Evolutionary conservation across 1,140 invertebrate species (phyloP).

Genomic region (Paracyclopina nana): DNA sequence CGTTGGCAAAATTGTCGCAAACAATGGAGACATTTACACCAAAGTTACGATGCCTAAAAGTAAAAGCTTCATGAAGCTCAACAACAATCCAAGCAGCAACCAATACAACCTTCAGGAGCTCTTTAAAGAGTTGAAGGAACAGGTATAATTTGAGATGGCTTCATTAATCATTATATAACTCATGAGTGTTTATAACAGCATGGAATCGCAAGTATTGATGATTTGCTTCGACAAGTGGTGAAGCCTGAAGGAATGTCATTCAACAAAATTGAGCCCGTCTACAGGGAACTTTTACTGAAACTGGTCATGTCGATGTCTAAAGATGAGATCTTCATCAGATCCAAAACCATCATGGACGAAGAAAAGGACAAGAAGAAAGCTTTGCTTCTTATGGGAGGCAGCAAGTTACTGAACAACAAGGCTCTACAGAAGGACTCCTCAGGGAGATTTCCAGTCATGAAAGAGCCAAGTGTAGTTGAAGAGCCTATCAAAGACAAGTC

Average conservation of each 20-base stretch:
- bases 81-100: no score
- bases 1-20: not conserved
- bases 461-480: no score
- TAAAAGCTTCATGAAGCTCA: slow-evolving; percentile 17
- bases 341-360: slow-evolving; percentile 54
- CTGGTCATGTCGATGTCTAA: slow-evolving; percentile 64
- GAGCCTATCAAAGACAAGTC: no score
- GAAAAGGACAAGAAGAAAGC: slow-evolving; percentile 12
- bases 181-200: no score
- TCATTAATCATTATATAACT: no score
- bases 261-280: slow-evolving; percentile 69
- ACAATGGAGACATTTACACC: slow-evolving; percentile 16
- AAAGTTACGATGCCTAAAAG: slow-evolving; percentile 13
- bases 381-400: no score
- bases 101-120: slow-evolving; percentile 22
- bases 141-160: no score
- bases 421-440: no score
- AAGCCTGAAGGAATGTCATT: slow-evolving; percentile 77
- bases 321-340: slow-evolving; percentile 68
- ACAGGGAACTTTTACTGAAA: slow-evolving; percentile 68
- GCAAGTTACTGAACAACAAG: no score
- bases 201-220: slow-evolving; percentile 62
- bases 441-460: no score
- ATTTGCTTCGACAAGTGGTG: slow-evolving; percentile 64
- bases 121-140: slow-evolving; percentile 20